These are phyloP conservation scores for Cataglyphis altisquamis DNA, from an alignment of 2,888 invertebrate species.

Conservation along the genomic window DNA sequence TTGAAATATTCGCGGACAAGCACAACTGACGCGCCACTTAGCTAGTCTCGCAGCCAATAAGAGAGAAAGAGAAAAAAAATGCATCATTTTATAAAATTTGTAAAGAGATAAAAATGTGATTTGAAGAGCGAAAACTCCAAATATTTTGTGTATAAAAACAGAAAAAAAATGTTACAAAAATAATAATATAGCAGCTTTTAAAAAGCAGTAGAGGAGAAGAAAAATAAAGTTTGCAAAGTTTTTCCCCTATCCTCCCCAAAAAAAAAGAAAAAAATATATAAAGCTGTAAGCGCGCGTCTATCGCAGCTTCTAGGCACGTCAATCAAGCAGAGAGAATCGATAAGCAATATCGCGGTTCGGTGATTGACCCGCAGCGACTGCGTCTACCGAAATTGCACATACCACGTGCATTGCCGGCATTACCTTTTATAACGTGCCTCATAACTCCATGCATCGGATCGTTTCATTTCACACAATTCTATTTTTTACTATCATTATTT, in stretches of 20 bases:
- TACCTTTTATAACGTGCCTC: conserved; percentile 53
- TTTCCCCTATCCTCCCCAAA: conserved; percentile 18
- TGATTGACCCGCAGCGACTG: conserved; percentile 73
- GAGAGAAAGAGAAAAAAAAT: not conserved
- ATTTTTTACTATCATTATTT: conserved; percentile 17
- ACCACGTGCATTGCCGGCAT: conserved; percentile 56
- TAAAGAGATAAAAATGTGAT: not conserved
- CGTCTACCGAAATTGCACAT: conserved; percentile 72
- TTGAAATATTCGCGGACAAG: conserved; percentile 23
- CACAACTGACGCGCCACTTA: not conserved
- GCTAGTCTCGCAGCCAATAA: not conserved
- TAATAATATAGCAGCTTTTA: conserved; percentile 1
- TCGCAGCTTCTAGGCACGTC: conserved; percentile 69
- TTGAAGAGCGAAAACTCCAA: too few relatives aligned
- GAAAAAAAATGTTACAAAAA: not conserved
- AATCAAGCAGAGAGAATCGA: conserved; percentile 78
- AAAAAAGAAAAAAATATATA: conserved; percentile 49
- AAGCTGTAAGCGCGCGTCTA: conserved; percentile 48
- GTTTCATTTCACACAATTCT: conserved; percentile 5
- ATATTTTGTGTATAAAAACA: not conserved
- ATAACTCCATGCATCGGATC: conserved; percentile 16
- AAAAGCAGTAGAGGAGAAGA: conserved; percentile 21
- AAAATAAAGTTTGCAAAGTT: conserved; percentile 43
- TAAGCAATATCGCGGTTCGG: conserved; percentile 79
- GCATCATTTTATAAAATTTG: conserved; percentile 9